Evolutionary conservation across 2,888 invertebrate species (phyloP), one percentile per base, ranked within the genome.

Genomic region (Cosmorhoe ocellata): DNA sequence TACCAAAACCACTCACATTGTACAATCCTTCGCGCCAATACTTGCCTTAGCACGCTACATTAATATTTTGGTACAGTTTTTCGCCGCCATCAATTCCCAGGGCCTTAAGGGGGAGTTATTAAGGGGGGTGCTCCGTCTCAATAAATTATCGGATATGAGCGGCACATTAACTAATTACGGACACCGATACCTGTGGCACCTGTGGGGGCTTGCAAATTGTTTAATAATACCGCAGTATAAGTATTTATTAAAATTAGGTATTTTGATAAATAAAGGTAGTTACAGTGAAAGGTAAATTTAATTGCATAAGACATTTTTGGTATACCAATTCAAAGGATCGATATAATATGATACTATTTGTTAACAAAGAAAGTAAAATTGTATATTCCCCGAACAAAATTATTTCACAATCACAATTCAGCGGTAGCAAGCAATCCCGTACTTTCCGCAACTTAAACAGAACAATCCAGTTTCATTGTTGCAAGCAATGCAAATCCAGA

Each of bases 31-130:
- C 68, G 59, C 75, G 67, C 78, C 86, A 81, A 88, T 90, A 85
- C 83, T 85, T 81, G 74, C 79, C 75, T 74, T 79, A 80, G 82
- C 73, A 74, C 69, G 75, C 69, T 81, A 85, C 84, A 88, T 90
- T 90, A 89, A 90, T 90, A 90, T 89, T 90, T 87, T 78, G 88
- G 85, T 84, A 81, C 84, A 87, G 86, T 90, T 90, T 90, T 90
- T 90, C 89, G 76, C 84, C 86, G 79, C 79, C 82, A 66, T 64
- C 81, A 82, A 89, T 88, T 86, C 89, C 89, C 89, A 65, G 66
- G 67, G 69, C 60, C 58, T 60, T 64, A 66, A 62, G 65, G 71
- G 72, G 72, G 61, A 50, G 61, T 66, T 69, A 65, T 71, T 71
- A 72, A 63, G 66, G 66, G 73, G 71, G 74, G 76, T 78, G 77